These are phyloP conservation scores for Rhynchonema sp. DNA, from an alignment of 2,888 invertebrate species.

Conservation along the genomic window DNA sequence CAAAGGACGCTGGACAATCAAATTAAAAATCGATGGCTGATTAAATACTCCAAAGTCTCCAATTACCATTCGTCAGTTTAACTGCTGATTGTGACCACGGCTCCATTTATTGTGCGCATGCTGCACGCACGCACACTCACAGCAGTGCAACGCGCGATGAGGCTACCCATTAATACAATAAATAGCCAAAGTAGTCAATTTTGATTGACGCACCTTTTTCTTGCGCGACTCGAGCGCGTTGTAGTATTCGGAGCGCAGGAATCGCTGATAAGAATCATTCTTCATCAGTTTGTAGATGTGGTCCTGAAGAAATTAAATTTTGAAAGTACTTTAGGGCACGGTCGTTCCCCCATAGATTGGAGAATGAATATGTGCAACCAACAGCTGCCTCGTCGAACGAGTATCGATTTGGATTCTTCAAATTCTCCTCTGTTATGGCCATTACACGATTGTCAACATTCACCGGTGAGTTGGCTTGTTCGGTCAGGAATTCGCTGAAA, in stretches of 20 bases:
- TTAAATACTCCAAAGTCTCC: no score
- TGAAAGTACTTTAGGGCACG: not conserved
- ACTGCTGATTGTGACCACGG: no score
- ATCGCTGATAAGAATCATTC: slow-evolving; percentile 91
- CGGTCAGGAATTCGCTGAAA: slow-evolving; percentile 60
- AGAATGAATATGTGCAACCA: slow-evolving; percentile 18
- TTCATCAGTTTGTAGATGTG: slow-evolving; percentile 99
- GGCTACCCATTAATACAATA: no score
- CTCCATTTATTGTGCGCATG: no score
- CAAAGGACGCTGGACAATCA: no score
- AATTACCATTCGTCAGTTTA: no score
- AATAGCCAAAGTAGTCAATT: no score
- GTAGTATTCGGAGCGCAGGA: slow-evolving; percentile 92
- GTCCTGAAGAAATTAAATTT: slow-evolving; percentile 42
- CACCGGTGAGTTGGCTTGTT: slow-evolving; percentile 83
- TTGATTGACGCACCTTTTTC: slow-evolving; percentile 30
- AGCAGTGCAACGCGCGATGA: no score
- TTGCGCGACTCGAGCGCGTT: slow-evolving; percentile 91
- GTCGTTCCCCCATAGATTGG: not conserved
- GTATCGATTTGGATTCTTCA: slow-evolving; percentile 66
- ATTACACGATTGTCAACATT: slow-evolving; percentile 67
- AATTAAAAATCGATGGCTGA: no score
- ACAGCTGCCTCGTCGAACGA: slow-evolving; percentile 94
- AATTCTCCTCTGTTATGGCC: slow-evolving; percentile 58
- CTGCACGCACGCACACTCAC: no score